These are phyloP conservation scores for Drosophila phalerata DNA, from an alignment of 2,888 invertebrate species.

Conservation along the genomic window DNA sequence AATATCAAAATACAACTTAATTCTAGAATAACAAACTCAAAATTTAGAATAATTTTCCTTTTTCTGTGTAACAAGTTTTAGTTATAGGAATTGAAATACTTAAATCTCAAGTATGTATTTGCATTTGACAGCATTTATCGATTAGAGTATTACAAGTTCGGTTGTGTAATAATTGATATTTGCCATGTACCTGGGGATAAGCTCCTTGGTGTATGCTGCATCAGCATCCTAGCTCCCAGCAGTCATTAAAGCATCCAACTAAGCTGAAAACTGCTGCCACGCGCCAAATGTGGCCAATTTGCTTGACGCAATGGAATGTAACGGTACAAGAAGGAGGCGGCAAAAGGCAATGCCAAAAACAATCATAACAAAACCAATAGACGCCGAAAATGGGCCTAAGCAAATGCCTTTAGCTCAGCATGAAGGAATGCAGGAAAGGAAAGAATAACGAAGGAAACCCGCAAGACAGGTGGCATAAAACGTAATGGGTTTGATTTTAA, in stretches of 20 bases:
- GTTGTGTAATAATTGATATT: constrained; percentile 23
- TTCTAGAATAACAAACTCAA: too few relatives aligned
- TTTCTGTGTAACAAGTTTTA: too few relatives aligned
- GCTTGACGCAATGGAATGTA: constrained; percentile 17
- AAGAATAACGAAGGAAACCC: constrained; percentile 31
- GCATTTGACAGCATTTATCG: neutral
- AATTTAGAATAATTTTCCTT: too few relatives aligned
- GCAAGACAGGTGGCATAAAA: constrained; percentile 70
- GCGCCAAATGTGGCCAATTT: constrained; percentile 76
- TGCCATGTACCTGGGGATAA: constrained; percentile 25
- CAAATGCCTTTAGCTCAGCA: constrained; percentile 29
- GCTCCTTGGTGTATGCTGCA: constrained; percentile 31
- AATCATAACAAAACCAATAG: constrained; percentile 72
- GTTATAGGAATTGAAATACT: too few relatives aligned
- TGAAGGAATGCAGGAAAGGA: constrained; percentile 12
- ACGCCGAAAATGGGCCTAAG: constrained; percentile 35
- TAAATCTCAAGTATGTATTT: too few relatives aligned
- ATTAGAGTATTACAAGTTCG: constrained; percentile 19
- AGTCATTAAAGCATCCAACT: constrained; percentile 65
- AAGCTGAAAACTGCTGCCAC: constrained; percentile 65
- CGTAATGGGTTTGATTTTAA: constrained; percentile 78
- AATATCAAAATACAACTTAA: too few relatives aligned
- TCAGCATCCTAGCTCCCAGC: constrained; percentile 45
- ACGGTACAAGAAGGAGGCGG: constrained; percentile 6
- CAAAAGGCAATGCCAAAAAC: constrained; percentile 58